Evolutionary conservation across 1,140 invertebrate species (phyloP).

Genomic region (Littorina saxatilis): DNA sequence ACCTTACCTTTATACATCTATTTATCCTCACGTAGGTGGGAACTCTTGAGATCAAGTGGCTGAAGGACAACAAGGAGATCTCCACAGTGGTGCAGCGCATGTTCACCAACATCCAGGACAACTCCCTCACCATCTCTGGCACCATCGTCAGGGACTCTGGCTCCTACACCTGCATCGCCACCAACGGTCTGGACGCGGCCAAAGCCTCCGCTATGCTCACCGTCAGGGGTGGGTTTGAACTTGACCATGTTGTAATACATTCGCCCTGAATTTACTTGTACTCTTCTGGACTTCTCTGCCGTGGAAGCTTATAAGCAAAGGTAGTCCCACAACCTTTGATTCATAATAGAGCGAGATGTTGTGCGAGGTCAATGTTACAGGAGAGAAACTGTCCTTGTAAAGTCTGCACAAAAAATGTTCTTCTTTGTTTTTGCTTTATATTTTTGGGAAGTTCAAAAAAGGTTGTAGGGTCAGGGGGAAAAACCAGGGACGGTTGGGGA

Average conservation of each 20-base stretch:
- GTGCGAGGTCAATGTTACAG: too few species aligned
- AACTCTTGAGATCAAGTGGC: constrained; percentile 63
- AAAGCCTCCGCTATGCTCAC: constrained; percentile 90
- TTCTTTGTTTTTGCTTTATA: too few species aligned
- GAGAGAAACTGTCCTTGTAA: too few species aligned
- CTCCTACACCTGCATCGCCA: constrained; percentile 95
- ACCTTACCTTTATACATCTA: too few species aligned
- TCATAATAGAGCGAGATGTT: too few species aligned
- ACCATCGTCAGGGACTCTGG: constrained; percentile 96
- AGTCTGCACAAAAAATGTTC: too few species aligned
- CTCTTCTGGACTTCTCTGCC: neutral
- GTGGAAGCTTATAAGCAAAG: neutral
- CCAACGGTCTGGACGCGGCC: constrained; percentile 90
- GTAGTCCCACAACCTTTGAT: too few species aligned
- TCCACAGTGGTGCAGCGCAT: constrained; percentile 84
- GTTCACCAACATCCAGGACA: constrained; percentile 81
- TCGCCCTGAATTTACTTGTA: neutral
- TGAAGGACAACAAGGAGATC: constrained; percentile 78
- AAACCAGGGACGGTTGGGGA: too few species aligned
- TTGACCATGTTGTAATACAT: neutral
- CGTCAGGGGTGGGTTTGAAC: constrained; percentile 85
- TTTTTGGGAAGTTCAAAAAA: too few species aligned
- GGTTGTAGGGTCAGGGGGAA: too few species aligned
- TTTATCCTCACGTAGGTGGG: too few species aligned
- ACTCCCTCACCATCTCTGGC: constrained; percentile 94